Evolutionary conservation across 2,888 invertebrate genomes (phyloP), one percentile per base, ranked within the genome.

Genomic region (Aspidapion aeneum): DNA sequence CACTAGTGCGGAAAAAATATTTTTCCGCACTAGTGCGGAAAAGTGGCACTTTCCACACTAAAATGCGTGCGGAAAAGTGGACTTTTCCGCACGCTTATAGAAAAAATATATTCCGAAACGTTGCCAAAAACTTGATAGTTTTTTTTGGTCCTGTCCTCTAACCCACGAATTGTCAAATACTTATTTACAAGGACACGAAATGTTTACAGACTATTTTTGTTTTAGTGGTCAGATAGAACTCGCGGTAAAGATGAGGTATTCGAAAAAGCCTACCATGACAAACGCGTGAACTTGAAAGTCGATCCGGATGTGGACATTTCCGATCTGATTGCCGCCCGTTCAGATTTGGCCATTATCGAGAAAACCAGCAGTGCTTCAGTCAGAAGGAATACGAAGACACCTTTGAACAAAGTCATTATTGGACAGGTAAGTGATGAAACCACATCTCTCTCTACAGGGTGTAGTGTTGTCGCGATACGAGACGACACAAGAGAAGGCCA

Each of bases 341-440:
- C 90, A 18, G 90, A 94, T 73, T 78, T 97, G 58, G 87, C 94
- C 1, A 85, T 89, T n/a, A 87, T 96, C 16, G 95, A 97, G 79
- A 98, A 97, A 79, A 97, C 96, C 0, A 95, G 95, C 68, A 93
- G 86, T 73, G 93, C 94, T 0, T 84, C 84, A 63, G 94, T 96
- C 0, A 84, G 96, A 63, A 90, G 90, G 78, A 91, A 93, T 74
- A 96, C 96, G 0, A 87, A 87, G 73, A 90, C 91, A 60, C 85
- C 90, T 61, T 86, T 98, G 22, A 96, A 96, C 74, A 91, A 90
- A 82, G 90, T 96, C 65, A 87, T 95, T 35, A 97, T 97, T 77
- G 96, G 96, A 65, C 82, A 82, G 79, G 91, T 91, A 73, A 77
- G n/a, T n/a, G n/a, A n/a, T n/a, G n/a, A n/a, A n/a, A n/a, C 80